phyloP scores from a whole-genome alignment of 1,140 invertebrate species.

The Drosophila triauraria region DNA sequence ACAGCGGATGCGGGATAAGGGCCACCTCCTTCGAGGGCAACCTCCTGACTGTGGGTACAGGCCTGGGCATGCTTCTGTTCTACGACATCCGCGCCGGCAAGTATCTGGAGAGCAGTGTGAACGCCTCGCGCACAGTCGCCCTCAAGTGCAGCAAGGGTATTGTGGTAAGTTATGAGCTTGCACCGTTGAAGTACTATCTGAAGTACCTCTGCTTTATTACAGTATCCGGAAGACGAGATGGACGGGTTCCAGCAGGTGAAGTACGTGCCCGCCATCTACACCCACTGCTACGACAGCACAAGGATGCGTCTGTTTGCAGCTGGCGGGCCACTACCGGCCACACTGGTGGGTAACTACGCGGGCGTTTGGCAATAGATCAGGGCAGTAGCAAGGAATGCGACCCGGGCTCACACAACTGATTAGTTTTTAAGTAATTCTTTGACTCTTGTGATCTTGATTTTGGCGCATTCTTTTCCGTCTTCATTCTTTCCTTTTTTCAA shows the following conservation, averaged over 20 bases:
- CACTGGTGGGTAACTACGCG: constrained; percentile 93
- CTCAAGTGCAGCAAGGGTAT: constrained; percentile 95
- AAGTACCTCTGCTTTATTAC: neutral
- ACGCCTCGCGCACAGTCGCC: constrained; percentile 94
- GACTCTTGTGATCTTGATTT: constrained; percentile 40
- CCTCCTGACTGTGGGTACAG: constrained; percentile 96
- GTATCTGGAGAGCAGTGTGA: constrained; percentile 95
- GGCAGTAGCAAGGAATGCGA: constrained; percentile 28
- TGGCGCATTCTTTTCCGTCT: neutral
- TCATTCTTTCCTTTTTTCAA: neutral
- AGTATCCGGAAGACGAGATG: constrained; percentile 94
- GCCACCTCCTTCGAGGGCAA: constrained; percentile 96
- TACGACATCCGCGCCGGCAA: constrained; percentile 96
- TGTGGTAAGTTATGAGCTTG: constrained; percentile 88
- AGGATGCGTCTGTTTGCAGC: constrained; percentile 96
- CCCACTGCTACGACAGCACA: constrained; percentile 96
- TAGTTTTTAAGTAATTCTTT: constrained; percentile 50
- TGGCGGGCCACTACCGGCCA: constrained; percentile 96
- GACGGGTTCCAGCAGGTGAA: constrained; percentile 93
- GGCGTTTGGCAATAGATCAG: constrained; percentile 87
- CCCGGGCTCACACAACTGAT: constrained; percentile 58
- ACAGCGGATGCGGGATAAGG: constrained; percentile 94
- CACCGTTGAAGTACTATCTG: too few species aligned
- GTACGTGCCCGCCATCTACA: constrained; percentile 97
- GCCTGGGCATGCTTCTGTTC: constrained; percentile 96